phyloP scores from a whole-genome alignment of 2,113 vertebrate genomes.

The Dolichallabes microphthalmus region DNA sequence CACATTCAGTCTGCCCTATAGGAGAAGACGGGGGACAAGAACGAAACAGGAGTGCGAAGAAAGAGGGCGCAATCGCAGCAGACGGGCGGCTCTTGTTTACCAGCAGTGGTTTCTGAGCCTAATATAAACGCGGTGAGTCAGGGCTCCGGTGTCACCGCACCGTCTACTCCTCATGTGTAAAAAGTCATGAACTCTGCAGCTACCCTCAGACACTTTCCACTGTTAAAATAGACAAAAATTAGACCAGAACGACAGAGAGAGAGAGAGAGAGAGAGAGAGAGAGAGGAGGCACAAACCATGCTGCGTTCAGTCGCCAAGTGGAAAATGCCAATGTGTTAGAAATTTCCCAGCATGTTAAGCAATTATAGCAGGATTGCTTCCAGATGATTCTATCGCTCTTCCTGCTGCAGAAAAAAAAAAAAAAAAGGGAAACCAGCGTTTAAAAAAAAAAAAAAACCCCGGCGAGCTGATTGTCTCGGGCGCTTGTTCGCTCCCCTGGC shows the following conservation, averaged over 20 bases:
- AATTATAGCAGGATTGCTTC: conserved; percentile 66
- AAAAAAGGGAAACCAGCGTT: conserved; percentile 57
- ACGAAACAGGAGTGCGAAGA: not conserved
- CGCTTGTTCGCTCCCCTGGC: conserved; percentile 23
- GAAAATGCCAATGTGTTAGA: conserved; percentile 64
- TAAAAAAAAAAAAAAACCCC: conserved; percentile 35
- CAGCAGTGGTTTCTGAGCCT: conserved; percentile 28
- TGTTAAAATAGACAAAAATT: conserved; percentile 41
- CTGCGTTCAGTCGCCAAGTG: conserved; percentile 51
- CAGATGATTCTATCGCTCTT: conserved; percentile 61
- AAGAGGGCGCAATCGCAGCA: conserved; percentile 1
- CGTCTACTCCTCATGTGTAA: conserved; percentile 31
- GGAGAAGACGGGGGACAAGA: not conserved
- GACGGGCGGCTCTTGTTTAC: conserved; percentile 26
- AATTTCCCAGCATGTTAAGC: conserved; percentile 65
- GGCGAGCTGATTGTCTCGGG: conserved; percentile 42
- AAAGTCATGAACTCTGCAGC: conserved; percentile 28
- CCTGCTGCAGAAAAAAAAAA: conserved; percentile 55
- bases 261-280: not conserved
- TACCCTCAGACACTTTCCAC: conserved; percentile 53
- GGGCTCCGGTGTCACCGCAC: conserved; percentile 33
- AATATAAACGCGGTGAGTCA: conserved; percentile 42
- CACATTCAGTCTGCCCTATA: not conserved
- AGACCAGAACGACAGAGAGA: conserved; percentile 13
- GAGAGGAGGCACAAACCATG: conserved; percentile 15